Evolutionary conservation across 2,888 invertebrate species (phyloP).

Genomic region (Miltochrista miniata): DNA sequence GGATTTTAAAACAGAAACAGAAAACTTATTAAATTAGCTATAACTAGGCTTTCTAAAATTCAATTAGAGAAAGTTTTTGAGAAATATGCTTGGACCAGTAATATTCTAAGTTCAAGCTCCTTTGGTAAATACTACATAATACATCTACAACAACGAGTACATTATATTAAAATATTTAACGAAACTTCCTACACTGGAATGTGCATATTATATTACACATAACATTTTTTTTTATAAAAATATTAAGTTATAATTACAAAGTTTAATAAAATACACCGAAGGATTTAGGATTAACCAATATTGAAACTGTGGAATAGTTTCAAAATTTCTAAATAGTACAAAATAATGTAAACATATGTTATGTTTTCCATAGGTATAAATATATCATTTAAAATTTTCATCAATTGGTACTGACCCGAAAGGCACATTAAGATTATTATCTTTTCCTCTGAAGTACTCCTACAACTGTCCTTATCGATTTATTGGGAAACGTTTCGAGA

Average conservation of each 20-base stretch:
- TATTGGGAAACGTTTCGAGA: too few relatives aligned
- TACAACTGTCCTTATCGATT: too few relatives aligned
- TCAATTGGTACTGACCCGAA: conserved; percentile 8
- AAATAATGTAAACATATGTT: too few relatives aligned
- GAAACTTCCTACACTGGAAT: conserved; percentile 41
- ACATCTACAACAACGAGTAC: conserved; percentile 18
- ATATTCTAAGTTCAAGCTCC: conserved; percentile 38
- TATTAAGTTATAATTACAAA: conserved; percentile 1
- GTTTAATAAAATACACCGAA: too few relatives aligned
- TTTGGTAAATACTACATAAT: conserved; percentile 45
- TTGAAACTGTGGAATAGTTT: too few relatives aligned
- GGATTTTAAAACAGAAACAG: too few relatives aligned
- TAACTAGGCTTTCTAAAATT: background rate
- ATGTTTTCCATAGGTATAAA: background rate
- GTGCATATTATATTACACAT: conserved; percentile 24
- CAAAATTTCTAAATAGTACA: too few relatives aligned
- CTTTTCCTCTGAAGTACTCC: background rate
- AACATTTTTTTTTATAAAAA: conserved; percentile 22
- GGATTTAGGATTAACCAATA: too few relatives aligned
- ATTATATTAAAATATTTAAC: conserved; percentile 26
- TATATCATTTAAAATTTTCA: conserved; percentile 10
- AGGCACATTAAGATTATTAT: conserved; percentile 31
- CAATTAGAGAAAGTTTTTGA: conserved; percentile 5
- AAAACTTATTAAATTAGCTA: too few relatives aligned
- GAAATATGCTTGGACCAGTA: conserved; percentile 9